Conservation (phyloP, 2,797 vertebrate genomes). For the Coregonus ussuriensis region DNA sequence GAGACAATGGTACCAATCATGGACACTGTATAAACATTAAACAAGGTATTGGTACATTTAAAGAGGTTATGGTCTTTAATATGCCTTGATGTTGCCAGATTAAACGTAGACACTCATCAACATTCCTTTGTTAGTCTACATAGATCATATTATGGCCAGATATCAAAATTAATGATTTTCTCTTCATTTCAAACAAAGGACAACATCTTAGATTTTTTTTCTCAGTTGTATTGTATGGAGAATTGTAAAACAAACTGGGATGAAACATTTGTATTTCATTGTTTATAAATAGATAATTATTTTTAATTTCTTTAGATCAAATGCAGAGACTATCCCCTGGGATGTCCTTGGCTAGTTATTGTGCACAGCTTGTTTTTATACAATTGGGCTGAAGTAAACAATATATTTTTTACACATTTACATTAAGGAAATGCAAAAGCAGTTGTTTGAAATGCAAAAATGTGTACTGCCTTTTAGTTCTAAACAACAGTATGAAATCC, state of each 20-base stretch:
- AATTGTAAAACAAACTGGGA: slow-evolving; percentile 59
- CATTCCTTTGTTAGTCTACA: slow-evolving; percentile 60
- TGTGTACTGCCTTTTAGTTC: background rate
- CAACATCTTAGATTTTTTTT: slow-evolving; percentile 62
- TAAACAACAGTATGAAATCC: background rate
- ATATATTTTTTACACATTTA: slow-evolving; percentile 48
- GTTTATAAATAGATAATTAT: slow-evolving; percentile 78
- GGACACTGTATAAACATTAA: slow-evolving; percentile 41
- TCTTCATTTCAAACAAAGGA: slow-evolving; percentile 63
- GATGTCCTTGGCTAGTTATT: slow-evolving; percentile 64
- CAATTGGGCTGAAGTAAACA: slow-evolving; percentile 59
- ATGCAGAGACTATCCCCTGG: slow-evolving; percentile 66
- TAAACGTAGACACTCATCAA: slow-evolving; percentile 60
- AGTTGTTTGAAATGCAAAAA: slow-evolving; percentile 62
- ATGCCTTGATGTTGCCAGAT: slow-evolving; percentile 61
- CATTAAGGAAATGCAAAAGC: slow-evolving; percentile 52
- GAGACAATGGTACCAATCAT: background rate
- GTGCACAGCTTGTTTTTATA: slow-evolving; percentile 52
- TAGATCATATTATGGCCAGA: slow-evolving; percentile 70
- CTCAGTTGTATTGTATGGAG: slow-evolving; percentile 54
- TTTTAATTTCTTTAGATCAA: slow-evolving; percentile 79
- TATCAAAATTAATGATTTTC: slow-evolving; percentile 67
- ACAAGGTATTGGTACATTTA: slow-evolving; percentile 51
- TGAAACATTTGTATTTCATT: slow-evolving; percentile 60
- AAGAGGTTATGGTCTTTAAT: slow-evolving; percentile 34